Evolutionary conservation across 2,113 vertebrate species (phyloP).

Genomic region (Stomatorhinus ivindoensis): DNA sequence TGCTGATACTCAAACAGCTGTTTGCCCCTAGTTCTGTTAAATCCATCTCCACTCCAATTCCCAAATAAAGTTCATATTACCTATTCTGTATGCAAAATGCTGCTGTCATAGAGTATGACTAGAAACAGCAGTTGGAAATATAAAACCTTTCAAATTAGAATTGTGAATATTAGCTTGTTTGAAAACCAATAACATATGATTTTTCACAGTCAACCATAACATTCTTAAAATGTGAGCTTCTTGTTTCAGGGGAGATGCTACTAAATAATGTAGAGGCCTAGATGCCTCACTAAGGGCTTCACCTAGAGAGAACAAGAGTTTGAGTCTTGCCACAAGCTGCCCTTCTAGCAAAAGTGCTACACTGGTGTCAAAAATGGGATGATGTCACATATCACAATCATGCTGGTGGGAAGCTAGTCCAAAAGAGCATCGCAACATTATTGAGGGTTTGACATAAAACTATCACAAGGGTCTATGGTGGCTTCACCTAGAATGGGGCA

Average conservation of each 20-base stretch:
- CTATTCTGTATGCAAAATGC: neutral
- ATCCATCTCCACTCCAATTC: neutral
- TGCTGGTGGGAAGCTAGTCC: neutral
- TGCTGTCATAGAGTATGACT: neutral
- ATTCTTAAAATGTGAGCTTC: neutral
- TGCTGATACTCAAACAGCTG: neutral
- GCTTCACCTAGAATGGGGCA: neutral
- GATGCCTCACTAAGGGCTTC: neutral
- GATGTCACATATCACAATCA: neutral
- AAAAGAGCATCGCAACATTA: neutral
- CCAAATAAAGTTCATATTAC: neutral
- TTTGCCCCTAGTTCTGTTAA: neutral
- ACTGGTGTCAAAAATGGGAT: neutral
- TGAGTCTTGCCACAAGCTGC: neutral
- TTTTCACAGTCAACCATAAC: neutral
- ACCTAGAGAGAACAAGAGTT: neutral
- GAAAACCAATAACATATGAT: neutral
- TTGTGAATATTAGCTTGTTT: neutral
- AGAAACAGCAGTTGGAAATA: neutral
- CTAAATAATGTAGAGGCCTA: neutral
- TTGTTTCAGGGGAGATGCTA: neutral
- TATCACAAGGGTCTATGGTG: neutral
- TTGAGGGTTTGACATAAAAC: neutral
- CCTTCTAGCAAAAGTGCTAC: neutral
- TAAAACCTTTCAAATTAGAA: neutral